Conservation (phyloP, 2,113 vertebrate species). For the Lethenteron camtschaticum region DNA sequence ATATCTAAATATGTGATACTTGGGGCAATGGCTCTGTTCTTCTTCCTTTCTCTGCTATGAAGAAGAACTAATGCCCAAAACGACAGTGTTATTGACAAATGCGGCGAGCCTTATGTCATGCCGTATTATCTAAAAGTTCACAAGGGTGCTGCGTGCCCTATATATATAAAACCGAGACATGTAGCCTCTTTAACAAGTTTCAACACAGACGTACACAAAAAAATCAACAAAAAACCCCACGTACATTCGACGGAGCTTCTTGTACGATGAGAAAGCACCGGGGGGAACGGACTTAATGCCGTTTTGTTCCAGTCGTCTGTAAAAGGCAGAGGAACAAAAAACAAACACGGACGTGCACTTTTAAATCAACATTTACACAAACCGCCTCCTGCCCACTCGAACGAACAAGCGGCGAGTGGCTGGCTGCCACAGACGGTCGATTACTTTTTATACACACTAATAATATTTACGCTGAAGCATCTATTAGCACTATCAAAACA, state of each 20-base stretch:
- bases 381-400: too few species aligned
- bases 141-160: slow-evolving; percentile 7
- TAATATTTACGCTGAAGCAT: too few species aligned
- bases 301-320: slow-evolving; percentile 79
- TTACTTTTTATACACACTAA: too few species aligned
- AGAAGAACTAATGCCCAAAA: background rate
- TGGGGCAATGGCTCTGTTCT: too few species aligned
- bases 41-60: too few species aligned
- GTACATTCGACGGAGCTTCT: slow-evolving; percentile 93
- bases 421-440: too few species aligned
- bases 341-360: too few species aligned
- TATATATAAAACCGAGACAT: slow-evolving; percentile 8
- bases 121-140: background rate
- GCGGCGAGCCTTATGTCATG: background rate
- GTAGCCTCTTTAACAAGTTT: background rate
- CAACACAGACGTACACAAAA: background rate
- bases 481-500: slow-evolving; percentile 54
- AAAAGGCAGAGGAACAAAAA: slow-evolving; percentile 8
- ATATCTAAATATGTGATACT: too few species aligned
- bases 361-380: too few species aligned
- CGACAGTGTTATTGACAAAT: background rate
- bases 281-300: slow-evolving; percentile 88
- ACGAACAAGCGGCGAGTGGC: too few species aligned
- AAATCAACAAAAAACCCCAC: slow-evolving; percentile 14
- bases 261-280: slow-evolving; percentile 81